Percentiles rank a stretch among this genome's conserved stretches.
These are phyloP conservation scores for Agriopis aurantiaria DNA, from an alignment of 2,888 invertebrate genomes.

Conservation along the genomic window DNA sequence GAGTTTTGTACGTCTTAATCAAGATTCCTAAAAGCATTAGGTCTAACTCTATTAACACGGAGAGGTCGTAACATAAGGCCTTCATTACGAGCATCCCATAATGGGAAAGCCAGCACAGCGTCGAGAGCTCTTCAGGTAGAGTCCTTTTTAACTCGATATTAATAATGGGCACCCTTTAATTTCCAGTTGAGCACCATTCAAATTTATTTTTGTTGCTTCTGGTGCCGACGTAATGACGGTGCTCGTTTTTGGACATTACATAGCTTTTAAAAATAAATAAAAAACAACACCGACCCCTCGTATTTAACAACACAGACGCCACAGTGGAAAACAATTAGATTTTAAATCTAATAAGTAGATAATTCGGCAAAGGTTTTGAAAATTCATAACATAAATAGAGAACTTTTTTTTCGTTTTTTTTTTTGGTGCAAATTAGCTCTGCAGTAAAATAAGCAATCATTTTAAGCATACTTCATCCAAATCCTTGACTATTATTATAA, in stretches of 20 bases:
- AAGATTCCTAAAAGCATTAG: conserved; percentile 64
- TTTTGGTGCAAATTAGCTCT: neutral
- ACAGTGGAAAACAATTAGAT: neutral
- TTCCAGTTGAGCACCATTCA: conserved; percentile 47
- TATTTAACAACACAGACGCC: neutral
- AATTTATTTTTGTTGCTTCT: conserved; percentile 45
- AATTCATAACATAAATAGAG: no score
- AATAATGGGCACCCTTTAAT: conserved; percentile 65
- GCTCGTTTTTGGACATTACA: conserved; percentile 24
- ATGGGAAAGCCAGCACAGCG: conserved; percentile 58
- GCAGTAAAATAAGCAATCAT: neutral
- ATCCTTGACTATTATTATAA: no score
- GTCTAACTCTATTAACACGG: conserved; percentile 63
- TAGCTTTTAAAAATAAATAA: conserved; percentile 22
- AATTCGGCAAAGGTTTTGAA: no score
- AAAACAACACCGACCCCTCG: neutral
- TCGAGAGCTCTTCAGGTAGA: conserved; percentile 68
- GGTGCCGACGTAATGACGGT: conserved; percentile 32
- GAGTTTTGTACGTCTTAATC: conserved; percentile 63
- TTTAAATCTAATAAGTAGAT: neutral
- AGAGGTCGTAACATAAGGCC: conserved; percentile 63
- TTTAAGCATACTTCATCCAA: no score
- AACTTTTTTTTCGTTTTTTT: neutral
- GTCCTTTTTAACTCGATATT: conserved; percentile 70
- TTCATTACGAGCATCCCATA: conserved; percentile 70